Evolutionary conservation across 2,113 vertebrate species (phyloP), one percentile per base, ranked within the genome.

Genomic region (Nannospalax galili): DNA sequence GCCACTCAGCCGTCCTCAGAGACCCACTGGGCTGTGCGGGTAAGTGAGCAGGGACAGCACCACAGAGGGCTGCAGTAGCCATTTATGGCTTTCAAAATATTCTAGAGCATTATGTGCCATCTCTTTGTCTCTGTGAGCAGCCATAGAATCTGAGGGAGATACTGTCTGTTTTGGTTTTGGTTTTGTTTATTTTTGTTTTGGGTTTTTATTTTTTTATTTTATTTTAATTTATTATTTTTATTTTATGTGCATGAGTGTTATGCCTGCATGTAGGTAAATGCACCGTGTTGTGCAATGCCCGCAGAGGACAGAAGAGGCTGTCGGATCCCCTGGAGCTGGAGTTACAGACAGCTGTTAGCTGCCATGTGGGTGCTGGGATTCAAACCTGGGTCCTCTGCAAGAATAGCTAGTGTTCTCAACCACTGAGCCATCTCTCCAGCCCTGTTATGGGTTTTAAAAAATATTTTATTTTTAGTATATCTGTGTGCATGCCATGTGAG

Each of bases 1-100:
- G 98, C 98, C 92, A 97, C 98, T 11, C 97, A 98, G 1, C 96
- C 99, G 45, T 95, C 98, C 10, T 90, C 98, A 73, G 98, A 98
- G 22, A 96, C 98, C 70, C 99, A 99, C 95, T 99, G 99, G 99
- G 99, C 99, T 56, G 99, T 99, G 96, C 99, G 99, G 99, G 99
- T 99, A 98, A 98, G 99, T 98, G 79, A n/a, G 28, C 1, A 1
- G 11, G 48, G 28, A 17, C 64, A 32, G 10, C n/a, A 45, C 58
- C 69, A 19, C n/a, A 8, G 3, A 0, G 40, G 15, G 28, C n/a
- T 84, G 62, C 60, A 11, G 17, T 45, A 20, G 81, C 32, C 60
- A 6, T n/a, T 40, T 28, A 3, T 24, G 52, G 6, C 2, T 1
- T 11, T 69, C 48, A 69, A 35, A 70, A 26, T 22, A n/a, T 70